Percentiles rank a stretch among this genome's conserved stretches.
Conservation (phyloP, 2,113 vertebrate species). For the Nothoprocta perdicaria region DNA sequence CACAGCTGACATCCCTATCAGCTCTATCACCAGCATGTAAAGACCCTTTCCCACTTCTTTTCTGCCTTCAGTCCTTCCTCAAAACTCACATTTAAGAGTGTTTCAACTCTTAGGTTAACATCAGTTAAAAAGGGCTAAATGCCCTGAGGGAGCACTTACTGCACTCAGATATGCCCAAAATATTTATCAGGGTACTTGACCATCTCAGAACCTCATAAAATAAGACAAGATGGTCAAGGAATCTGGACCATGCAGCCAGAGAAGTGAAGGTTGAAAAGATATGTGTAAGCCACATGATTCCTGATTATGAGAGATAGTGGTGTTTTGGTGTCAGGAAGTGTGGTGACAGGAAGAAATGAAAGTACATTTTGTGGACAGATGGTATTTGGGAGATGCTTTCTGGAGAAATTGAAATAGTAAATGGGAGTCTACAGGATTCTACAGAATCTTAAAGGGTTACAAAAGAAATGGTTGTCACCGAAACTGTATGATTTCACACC, state of each 20-base stretch:
- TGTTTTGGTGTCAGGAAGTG: background rate
- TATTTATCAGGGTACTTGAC: background rate
- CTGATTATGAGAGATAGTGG: background rate
- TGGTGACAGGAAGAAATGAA: background rate
- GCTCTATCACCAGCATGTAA: background rate
- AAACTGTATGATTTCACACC: background rate
- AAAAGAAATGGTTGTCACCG: background rate
- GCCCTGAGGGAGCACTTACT: accelerated
- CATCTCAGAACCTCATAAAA: background rate
- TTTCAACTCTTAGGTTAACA: no score
- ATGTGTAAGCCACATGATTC: background rate
- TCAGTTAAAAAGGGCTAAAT: background rate
- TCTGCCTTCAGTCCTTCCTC: background rate
- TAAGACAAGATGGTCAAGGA: background rate
- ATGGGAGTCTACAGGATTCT: background rate
- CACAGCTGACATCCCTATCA: background rate
- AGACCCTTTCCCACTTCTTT: accelerated
- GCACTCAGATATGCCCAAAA: background rate
- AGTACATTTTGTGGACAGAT: background rate
- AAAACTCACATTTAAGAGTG: background rate
- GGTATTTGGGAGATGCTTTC: background rate
- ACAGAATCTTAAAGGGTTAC: background rate
- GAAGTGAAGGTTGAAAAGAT: constrained; percentile 33
- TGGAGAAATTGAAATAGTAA: background rate
- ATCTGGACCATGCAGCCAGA: background rate